Evolutionary conservation across 1,140 invertebrate species (phyloP).

Genomic region (Ostrea denselamellosa): DNA sequence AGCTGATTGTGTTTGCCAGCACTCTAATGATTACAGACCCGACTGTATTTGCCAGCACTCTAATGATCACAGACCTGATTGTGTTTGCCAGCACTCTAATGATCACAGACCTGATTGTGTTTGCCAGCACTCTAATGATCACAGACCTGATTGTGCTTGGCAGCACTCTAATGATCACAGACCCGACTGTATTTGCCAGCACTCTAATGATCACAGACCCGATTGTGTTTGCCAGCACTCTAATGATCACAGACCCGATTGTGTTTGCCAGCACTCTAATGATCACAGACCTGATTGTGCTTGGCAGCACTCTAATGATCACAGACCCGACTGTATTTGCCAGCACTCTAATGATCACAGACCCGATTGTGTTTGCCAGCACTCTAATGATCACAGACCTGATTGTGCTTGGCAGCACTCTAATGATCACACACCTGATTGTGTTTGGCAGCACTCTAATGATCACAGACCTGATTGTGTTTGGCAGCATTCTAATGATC

Average conservation of each 20-base stretch:
- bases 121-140: slow-evolving; percentile 66
- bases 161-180: slow-evolving; percentile 59
- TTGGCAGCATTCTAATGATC: slow-evolving; percentile 61
- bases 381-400: slow-evolving; percentile 68
- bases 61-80: slow-evolving; percentile 65
- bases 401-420: slow-evolving; percentile 73
- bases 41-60: slow-evolving; percentile 72
- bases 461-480: slow-evolving; percentile 69
- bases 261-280: slow-evolving; percentile 71
- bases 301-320: slow-evolving; percentile 66
- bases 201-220: slow-evolving; percentile 68
- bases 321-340: slow-evolving; percentile 72
- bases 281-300: slow-evolving; percentile 69
- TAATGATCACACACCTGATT: slow-evolving; percentile 65
- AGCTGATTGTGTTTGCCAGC: slow-evolving; percentile 74
- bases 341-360: slow-evolving; percentile 59
- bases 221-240: slow-evolving; percentile 73
- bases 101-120: slow-evolving; percentile 69
- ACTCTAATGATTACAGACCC: slow-evolving; percentile 68
- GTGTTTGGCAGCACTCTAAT: slow-evolving; percentile 72
- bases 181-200: slow-evolving; percentile 74
- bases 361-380: slow-evolving; percentile 74
- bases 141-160: slow-evolving; percentile 73
- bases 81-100: slow-evolving; percentile 71
- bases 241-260: slow-evolving; percentile 65